phyloP scores from a whole-genome alignment of 2,888 invertebrate species.

The Lasioglossum leucozonium region DNA sequence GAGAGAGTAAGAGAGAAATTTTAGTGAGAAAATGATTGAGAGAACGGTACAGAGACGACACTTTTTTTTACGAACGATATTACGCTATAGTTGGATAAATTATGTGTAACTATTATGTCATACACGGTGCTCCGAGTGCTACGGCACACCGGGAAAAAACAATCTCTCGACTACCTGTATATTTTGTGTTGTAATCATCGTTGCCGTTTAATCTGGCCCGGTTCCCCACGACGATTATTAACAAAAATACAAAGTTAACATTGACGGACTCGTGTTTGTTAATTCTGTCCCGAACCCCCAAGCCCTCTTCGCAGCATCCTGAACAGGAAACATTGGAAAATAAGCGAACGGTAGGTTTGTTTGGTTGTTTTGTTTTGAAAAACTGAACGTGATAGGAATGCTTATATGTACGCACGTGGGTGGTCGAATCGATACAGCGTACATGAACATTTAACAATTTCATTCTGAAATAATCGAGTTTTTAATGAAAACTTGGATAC shows the following conservation, averaged over 20 bases:
- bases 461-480: neutral
- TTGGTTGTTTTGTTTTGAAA: neutral
- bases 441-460: neutral
- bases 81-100: conserved; percentile 71
- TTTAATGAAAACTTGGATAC: neutral
- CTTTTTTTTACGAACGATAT: conserved; percentile 72
- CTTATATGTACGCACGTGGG: neutral
- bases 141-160: conserved; percentile 77
- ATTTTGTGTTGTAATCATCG: conserved; percentile 77
- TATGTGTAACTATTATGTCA: conserved; percentile 76
- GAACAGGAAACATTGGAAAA: neutral
- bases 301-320: neutral
- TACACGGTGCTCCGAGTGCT: conserved; percentile 80
- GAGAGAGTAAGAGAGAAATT: neutral
- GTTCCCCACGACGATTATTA: conserved; percentile 77
- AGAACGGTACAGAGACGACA: conserved; percentile 54
- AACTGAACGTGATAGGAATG: neutral
- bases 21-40: conserved; percentile 23
- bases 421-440: neutral
- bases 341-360: neutral
- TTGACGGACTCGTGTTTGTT: conserved; percentile 65
- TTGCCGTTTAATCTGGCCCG: conserved; percentile 70
- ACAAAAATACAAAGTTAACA: conserved; percentile 81
- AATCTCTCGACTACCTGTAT: conserved; percentile 78
- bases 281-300: neutral